Conservation (phyloP, 1,140 invertebrate species). For the Listronotus bonariensis region DNA sequence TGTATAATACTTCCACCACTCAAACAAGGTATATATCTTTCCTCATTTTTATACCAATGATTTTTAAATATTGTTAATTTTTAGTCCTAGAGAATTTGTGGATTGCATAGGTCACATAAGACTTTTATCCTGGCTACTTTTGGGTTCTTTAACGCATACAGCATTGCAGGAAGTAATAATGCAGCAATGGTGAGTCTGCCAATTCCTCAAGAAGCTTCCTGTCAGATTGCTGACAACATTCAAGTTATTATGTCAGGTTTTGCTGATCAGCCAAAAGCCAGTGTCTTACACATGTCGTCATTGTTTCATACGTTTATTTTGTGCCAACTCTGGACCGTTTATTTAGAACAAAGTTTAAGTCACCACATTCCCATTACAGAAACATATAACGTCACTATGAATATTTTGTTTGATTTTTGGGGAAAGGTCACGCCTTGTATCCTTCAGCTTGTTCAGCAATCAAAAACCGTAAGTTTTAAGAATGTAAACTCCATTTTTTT, state of each 20-base stretch:
- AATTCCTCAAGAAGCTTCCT: constrained; percentile 93
- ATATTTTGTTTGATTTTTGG: constrained; percentile 98
- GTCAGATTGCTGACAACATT: constrained; percentile 95
- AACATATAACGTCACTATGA: constrained; percentile 72
- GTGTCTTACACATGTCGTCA: constrained; percentile 90
- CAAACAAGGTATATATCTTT: constrained; percentile 75
- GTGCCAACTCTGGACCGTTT: constrained; percentile 96
- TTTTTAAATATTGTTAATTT: constrained; percentile 31
- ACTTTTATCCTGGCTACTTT: constrained; percentile 91
- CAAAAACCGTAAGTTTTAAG: constrained; percentile 77
- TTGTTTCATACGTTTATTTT: constrained; percentile 82
- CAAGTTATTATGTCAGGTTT: constrained; percentile 95
- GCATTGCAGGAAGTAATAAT: constrained; percentile 61
- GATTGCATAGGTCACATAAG: constrained; percentile 95
- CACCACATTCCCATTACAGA: constrained; percentile 69
- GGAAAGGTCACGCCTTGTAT: constrained; percentile 95
- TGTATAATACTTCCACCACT: constrained; percentile 82
- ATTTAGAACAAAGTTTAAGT: constrained; percentile 88
- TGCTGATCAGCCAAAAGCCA: constrained; percentile 92
- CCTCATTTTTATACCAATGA: background rate
- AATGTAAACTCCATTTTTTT: too few relatives aligned
- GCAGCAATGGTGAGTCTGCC: constrained; percentile 72
- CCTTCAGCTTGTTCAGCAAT: constrained; percentile 89
- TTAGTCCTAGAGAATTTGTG: constrained; percentile 88
- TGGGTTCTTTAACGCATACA: constrained; percentile 90